Percentiles rank a stretch among this genome's conserved stretches.
Evolutionary conservation across 2,888 invertebrate genomes (phyloP).

Genomic region (Andricus quercusramuli): DNA sequence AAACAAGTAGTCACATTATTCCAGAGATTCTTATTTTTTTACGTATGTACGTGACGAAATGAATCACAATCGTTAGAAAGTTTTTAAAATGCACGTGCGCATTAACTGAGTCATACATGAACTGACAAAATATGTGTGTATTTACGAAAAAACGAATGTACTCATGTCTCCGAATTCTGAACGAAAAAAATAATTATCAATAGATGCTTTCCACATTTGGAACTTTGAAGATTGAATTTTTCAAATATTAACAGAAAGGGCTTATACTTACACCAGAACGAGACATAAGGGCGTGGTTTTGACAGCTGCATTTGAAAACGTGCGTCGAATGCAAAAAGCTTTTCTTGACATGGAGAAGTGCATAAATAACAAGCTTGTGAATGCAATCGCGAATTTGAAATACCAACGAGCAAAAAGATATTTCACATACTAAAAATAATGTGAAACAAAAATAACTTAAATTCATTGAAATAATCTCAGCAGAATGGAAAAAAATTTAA

Average conservation of each 20-base stretch:
- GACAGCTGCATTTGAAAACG: conserved; percentile 26
- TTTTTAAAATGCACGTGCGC: conserved; percentile 21
- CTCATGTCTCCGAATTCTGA: background rate
- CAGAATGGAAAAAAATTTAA: no score
- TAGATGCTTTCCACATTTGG: background rate
- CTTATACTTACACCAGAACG: background rate
- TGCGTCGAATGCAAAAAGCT: conserved; percentile 7
- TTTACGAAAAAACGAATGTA: background rate
- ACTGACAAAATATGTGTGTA: background rate
- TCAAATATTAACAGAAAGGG: background rate
- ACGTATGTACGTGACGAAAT: background rate
- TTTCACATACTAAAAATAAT: background rate
- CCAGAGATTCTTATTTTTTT: background rate
- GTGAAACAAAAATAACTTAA: no score
- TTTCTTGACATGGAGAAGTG: background rate
- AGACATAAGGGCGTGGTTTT: conserved; percentile 25
- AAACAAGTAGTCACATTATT: background rate
- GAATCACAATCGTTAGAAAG: conserved; percentile 14
- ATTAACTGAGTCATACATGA: conserved; percentile 1
- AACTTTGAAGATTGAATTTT: background rate
- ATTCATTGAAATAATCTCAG: no score
- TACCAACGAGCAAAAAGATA: background rate
- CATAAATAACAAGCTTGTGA: background rate
- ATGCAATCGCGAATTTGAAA: background rate
- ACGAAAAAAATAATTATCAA: background rate